Evolutionary conservation across 1,140 invertebrate genomes (phyloP), one percentile per base, ranked within the genome.

Genomic region (Anoplophora glabripennis): DNA sequence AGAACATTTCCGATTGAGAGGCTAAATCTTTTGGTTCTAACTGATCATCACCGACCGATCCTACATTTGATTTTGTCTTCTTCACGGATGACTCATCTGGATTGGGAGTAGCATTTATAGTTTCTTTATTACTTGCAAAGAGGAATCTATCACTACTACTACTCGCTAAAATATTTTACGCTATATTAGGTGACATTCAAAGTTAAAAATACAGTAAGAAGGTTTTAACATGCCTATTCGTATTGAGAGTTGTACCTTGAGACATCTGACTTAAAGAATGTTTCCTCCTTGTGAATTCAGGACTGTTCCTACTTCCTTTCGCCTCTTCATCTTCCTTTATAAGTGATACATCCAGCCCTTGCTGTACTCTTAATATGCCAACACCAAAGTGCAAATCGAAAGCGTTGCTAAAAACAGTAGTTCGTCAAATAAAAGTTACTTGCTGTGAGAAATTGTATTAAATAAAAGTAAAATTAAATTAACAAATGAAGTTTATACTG

Each of bases 321-420:
- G 45, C 60, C 54, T 60, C 49, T 11, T 73, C 68, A 17, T 61
- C 54, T 34, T 63, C 61, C 34, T 65, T 65, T 28, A 55, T 48
- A 14, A 72, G 59, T 38, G 83, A 82, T 46, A 83, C 86, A 76
- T 93, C 89, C 28, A 95, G 80, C 0, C 94, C 93, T 60, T 90
- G 87, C 53, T 86, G 84, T 3, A 94, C 79, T 42, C 94, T 83
- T 4, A 98, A 77, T 56, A 99, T 86, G 7, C 89, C 92, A 18
- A 98, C 84, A 7, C 93, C 92, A 77, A 94, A 84, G 72, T 97
- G 89, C 78, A 94, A 85, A 77, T 98, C 94, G 63, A 98, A 82
- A 0, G 94, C 92, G 79, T 93, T 93, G 76, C 93, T 96, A 75
- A 72, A 79, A 80, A 55, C 64, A 17, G 53, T 53, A 58, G 62